Percentiles rank a stretch among this genome's conserved stretches.
These are phyloP conservation scores for Paramisgurnus dabryanus DNA, from an alignment of 2,113 vertebrate species.

Conservation along the genomic window DNA sequence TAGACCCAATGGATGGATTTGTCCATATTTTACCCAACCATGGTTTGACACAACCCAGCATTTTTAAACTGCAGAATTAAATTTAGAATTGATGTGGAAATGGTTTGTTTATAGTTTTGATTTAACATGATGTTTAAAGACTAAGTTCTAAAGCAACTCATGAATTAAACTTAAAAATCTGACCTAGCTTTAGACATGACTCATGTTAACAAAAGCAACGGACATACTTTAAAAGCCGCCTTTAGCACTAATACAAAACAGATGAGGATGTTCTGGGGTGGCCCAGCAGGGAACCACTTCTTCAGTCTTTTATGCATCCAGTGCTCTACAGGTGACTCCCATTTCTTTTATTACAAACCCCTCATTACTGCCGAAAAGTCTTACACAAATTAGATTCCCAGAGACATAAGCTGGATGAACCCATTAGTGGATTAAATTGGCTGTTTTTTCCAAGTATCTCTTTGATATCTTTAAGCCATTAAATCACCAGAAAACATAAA, in stretches of 20 bases:
- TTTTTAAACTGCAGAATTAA: no score
- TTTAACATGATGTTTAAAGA: no score
- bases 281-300: constrained; percentile 13
- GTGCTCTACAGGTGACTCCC: constrained; percentile 21
- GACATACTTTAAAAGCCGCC: neutral
- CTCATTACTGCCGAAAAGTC: constrained; percentile 27
- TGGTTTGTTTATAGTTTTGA: no score
- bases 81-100: no score
- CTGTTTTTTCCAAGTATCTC: constrained; percentile 19
- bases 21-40: no score
- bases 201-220: neutral
- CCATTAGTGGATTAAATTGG: constrained; percentile 21
- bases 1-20: no score
- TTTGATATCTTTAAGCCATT: constrained; percentile 33
- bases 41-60: no score
- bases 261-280: neutral
- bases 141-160: no score
- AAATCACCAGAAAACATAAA: constrained; percentile 6
- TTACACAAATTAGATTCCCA: constrained; percentile 18
- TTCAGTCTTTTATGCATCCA: constrained; percentile 1
- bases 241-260: neutral
- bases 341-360: constrained; percentile 10
- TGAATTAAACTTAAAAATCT: neutral
- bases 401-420: constrained; percentile 20
- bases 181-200: neutral